Conservation (phyloP, 2,888 invertebrate genomes). For the Oegoconia quadripuncta region DNA sequence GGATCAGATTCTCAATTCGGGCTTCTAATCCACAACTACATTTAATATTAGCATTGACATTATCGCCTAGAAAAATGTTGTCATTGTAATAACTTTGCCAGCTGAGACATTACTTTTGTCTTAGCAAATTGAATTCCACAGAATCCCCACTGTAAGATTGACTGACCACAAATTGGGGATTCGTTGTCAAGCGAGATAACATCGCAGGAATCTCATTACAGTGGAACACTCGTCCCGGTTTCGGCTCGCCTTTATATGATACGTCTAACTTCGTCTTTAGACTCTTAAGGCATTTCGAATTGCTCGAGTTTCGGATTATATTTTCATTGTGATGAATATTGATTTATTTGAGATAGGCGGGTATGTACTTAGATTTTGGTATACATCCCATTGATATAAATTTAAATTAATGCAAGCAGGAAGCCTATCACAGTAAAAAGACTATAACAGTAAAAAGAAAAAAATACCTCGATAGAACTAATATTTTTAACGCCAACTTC, state of each 20-base stretch:
- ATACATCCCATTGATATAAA: too few species aligned
- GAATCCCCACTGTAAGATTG: constrained; percentile 61
- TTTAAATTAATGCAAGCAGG: too few species aligned
- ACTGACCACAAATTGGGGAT: constrained; percentile 76
- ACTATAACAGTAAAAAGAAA: too few species aligned
- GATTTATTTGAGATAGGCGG: background rate
- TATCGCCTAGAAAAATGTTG: constrained; percentile 28
- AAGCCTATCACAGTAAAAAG: too few species aligned
- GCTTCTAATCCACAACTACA: too few species aligned
- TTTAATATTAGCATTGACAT: constrained; percentile 1
- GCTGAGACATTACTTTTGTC: constrained; percentile 60
- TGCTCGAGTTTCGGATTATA: constrained; percentile 27
- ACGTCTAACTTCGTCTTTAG: constrained; percentile 46
- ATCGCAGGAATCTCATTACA: constrained; percentile 75
- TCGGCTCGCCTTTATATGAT: constrained; percentile 49
- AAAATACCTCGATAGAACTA: too few species aligned
- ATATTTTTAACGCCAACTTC: too few species aligned
- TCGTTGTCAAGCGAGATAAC: constrained; percentile 72
- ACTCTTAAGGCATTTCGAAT: constrained; percentile 51
- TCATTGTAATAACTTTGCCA: constrained; percentile 35
- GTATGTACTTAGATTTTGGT: too few species aligned
- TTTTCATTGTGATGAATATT: background rate
- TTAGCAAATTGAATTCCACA: constrained; percentile 72
- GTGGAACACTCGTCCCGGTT: constrained; percentile 51
- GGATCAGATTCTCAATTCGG: too few species aligned